A percentile compares a stretch with the other conserved stretches of the same genome.
Evolutionary conservation across 2,888 invertebrate species (phyloP).

Genomic region (Lasioglossum morio): DNA sequence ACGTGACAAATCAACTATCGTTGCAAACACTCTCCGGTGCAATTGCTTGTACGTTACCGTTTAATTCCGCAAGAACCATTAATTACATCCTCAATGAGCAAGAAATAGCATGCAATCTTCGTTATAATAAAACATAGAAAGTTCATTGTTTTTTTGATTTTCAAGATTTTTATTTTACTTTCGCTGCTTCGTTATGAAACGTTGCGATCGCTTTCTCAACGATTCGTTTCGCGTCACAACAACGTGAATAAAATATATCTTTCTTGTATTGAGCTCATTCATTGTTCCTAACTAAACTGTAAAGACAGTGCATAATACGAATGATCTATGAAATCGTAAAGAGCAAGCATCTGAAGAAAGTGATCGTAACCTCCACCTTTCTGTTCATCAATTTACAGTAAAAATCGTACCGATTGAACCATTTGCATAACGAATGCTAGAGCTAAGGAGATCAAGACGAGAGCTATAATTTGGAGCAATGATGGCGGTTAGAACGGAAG

Average conservation of each 20-base stretch:
- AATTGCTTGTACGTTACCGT: background rate
- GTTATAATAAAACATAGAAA: background rate
- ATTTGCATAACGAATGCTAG: background rate
- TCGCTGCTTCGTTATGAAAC: background rate
- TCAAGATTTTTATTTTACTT: background rate
- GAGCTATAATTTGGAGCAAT: background rate
- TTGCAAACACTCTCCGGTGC: background rate
- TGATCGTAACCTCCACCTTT: background rate
- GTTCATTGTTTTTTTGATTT: background rate
- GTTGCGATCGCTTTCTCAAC: background rate
- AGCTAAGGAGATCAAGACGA: too few relatives aligned
- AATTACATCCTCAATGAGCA: background rate
- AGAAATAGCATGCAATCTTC: background rate
- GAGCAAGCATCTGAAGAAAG: background rate
- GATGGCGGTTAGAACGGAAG: background rate
- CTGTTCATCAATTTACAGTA: background rate
- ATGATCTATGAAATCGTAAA: background rate
- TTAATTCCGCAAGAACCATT: background rate
- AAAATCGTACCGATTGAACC: background rate
- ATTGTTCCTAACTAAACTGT: background rate
- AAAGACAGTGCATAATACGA: background rate
- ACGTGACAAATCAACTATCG: background rate
- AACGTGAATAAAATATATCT: background rate
- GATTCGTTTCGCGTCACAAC: too few relatives aligned
- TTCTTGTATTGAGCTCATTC: background rate